Conservation (phyloP, 2,797 vertebrate genomes). For the Etheostoma nigrum region DNA sequence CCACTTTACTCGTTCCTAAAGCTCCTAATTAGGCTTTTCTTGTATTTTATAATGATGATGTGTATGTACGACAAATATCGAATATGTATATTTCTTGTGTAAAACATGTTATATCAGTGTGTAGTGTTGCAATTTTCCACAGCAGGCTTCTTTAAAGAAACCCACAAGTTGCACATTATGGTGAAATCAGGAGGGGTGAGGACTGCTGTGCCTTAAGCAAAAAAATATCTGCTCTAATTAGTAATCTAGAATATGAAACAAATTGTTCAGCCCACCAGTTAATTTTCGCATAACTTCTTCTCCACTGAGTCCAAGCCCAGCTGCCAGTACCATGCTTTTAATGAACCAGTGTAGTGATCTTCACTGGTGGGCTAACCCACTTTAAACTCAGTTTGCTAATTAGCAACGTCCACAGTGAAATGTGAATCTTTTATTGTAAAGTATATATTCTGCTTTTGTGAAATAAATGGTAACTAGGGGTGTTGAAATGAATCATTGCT, state of each 20-base stretch:
- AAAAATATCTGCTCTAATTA: slow-evolving; percentile 63
- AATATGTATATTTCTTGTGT: neutral
- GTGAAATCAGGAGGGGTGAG: slow-evolving; percentile 35
- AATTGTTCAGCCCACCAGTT: slow-evolving; percentile 44
- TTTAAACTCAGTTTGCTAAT: slow-evolving; percentile 45
- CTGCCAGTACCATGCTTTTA: slow-evolving; percentile 35
- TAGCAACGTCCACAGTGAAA: slow-evolving; percentile 38
- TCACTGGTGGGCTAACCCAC: slow-evolving; percentile 18
- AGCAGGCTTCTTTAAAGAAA: slow-evolving; percentile 31
- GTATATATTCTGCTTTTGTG: neutral
- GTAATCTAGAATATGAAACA: slow-evolving; percentile 58
- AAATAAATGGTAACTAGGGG: neutral
- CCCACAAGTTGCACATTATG: slow-evolving; percentile 20
- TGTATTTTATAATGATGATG: neutral
- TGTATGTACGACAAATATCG: neutral
- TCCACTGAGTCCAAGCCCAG: slow-evolving; percentile 40
- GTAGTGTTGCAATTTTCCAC: slow-evolving; percentile 4
- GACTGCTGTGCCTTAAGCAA: slow-evolving; percentile 39
- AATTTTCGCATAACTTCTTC: slow-evolving; percentile 22
- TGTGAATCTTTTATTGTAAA: slow-evolving; percentile 4
- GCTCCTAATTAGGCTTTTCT: neutral
- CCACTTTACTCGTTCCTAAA: neutral
- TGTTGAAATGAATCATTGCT: too few relatives aligned
- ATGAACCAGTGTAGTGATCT: slow-evolving; percentile 29
- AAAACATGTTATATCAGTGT: neutral